Base-by-base conservation (phyloP, 2,113 vertebrate species). In the Hystrix brachyura region DNA sequence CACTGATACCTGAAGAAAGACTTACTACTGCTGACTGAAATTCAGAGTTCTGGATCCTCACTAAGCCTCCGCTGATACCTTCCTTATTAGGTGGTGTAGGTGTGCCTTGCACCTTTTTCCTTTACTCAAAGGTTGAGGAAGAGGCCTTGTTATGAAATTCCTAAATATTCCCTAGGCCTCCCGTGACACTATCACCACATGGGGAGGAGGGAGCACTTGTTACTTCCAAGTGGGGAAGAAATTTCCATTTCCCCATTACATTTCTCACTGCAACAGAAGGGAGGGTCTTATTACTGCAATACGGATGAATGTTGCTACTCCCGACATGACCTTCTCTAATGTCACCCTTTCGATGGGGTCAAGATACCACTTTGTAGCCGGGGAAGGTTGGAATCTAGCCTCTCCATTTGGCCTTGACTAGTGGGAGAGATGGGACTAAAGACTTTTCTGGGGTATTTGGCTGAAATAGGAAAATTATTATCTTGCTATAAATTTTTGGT, bases 381-480 rank as follows among this genome's bases (percentile, higher is more conserved):
- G 29, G 11, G 14, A 80, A 10, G 8, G 12, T 4, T 25, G 27
- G 46, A 34, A 13, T 21, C 34, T 13, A 80, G 19, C 48, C 18
- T 72, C 15, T 53, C 32, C 15, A 29, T 4, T 19, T 29, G 21
- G 53, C 55, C n/a, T 71, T n/a, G 17, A 83, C 12, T 43, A 34
- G 7, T 64, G 2, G 34, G 25, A n/a, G 8, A 15, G 3, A 10
- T 65, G 0, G 3, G 21, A 5, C 13, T 14, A 51, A 0, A 59
- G 29, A 0, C 34, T 72, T 91, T 88, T 34, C 32, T 59, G 34
- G 32, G 12, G 32, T 29, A 43, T 94, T 59, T 88, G 32, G 8
- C 21, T 84, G n/a, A 79, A 64, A 88, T 32, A 72, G 23, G 64
- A 67, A 4, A 69, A 65, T 21, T 71, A 23, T 15, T 62, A 13